These are phyloP conservation scores for Allolobophora icterica DNA, from an alignment of 2,888 invertebrate species.

Conservation along the genomic window DNA sequence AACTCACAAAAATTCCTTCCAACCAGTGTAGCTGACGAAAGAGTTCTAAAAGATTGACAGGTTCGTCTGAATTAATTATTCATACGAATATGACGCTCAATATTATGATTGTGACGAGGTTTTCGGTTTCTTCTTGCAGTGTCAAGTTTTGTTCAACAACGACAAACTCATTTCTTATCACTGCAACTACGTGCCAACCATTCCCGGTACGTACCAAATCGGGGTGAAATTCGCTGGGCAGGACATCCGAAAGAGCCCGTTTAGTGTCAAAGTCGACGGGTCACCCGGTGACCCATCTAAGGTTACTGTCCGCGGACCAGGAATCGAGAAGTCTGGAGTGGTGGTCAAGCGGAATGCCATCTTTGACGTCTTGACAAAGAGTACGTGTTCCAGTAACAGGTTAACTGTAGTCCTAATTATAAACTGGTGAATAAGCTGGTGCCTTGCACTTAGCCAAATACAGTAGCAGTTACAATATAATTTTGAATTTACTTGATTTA, in stretches of 20 bases:
- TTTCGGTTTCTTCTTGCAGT: slow-evolving; percentile 68
- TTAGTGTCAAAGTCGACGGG: slow-evolving; percentile 77
- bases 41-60: neutral
- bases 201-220: slow-evolving; percentile 79
- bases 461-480: too few species aligned
- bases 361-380: slow-evolving; percentile 82
- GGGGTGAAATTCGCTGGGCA: slow-evolving; percentile 77
- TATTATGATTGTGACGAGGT: too few species aligned
- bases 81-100: neutral
- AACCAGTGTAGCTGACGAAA: too few species aligned
- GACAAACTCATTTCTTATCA: slow-evolving; percentile 83
- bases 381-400: slow-evolving; percentile 61
- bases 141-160: slow-evolving; percentile 80
- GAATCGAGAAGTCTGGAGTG: slow-evolving; percentile 78
- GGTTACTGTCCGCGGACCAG: slow-evolving; percentile 81
- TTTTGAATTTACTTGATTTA: too few species aligned
- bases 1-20: neutral
- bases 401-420: neutral
- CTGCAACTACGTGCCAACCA: slow-evolving; percentile 78
- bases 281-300: slow-evolving; percentile 80
- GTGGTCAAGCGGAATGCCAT: slow-evolving; percentile 77
- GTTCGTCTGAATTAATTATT: neutral
- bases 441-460: too few species aligned
- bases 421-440: too few species aligned
- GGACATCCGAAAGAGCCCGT: slow-evolving; percentile 84